Evolutionary conservation across 2,797 vertebrate genomes (phyloP).

Genomic region (Galaxias olidus): DNA sequence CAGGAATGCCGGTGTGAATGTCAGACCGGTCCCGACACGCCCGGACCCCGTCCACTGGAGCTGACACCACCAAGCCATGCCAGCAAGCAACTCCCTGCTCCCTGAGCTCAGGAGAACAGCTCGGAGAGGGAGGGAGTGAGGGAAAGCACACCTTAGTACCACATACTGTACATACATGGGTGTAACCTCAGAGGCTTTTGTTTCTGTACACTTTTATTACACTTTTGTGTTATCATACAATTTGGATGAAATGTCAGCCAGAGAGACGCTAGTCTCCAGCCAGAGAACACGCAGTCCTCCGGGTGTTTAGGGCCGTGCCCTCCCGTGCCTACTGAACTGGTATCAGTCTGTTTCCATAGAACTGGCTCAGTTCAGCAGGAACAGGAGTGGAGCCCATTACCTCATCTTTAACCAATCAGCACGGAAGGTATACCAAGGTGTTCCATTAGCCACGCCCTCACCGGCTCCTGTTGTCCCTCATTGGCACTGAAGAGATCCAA

Average conservation of each 20-base stretch:
- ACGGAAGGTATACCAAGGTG: background rate
- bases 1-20: conserved; percentile 63
- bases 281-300: no score
- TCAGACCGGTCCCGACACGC: conserved; percentile 53
- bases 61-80: conserved; percentile 9
- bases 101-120: conserved; percentile 11
- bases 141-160: conserved; percentile 16
- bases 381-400: conserved; percentile 88
- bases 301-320: conserved; percentile 64
- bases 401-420: conserved; percentile 26
- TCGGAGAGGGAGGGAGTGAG: conserved; percentile 21
- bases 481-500: conserved; percentile 43
- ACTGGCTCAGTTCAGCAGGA: conserved; percentile 99
- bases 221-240: background rate
- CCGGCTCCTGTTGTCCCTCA: conserved; percentile 12
- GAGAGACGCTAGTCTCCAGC: no score
- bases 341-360: conserved; percentile 81
- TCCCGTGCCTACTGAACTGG: conserved; percentile 88
- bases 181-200: no score
- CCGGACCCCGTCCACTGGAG: conserved; percentile 36
- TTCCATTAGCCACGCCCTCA: conserved; percentile 3
- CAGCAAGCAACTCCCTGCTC: conserved; percentile 19
- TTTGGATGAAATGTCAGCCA: no score
- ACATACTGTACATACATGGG: background rate
- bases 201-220: background rate